Evolutionary conservation across 2,888 invertebrate species (phyloP).

Genomic region (Lobophora halterata): DNA sequence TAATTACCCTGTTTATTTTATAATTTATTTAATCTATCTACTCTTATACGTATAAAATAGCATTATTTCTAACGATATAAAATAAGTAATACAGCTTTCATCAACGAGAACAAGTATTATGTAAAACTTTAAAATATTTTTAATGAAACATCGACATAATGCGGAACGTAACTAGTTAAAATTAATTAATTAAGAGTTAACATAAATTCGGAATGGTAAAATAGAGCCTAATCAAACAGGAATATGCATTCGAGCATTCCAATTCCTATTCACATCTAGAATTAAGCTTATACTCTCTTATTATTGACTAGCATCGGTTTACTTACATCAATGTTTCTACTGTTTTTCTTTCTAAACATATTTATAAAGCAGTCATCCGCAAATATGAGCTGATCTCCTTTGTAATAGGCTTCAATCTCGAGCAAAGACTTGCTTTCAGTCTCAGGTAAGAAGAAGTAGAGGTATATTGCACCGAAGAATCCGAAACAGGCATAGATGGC

Average conservation of each 20-base stretch:
- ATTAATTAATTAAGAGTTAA: too few relatives aligned
- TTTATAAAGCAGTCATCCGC: slow-evolving; percentile 71
- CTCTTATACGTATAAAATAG: too few relatives aligned
- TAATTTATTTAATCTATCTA: too few relatives aligned
- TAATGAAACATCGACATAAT: too few relatives aligned
- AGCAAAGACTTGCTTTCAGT: slow-evolving; percentile 75
- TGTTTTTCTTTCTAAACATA: slow-evolving; percentile 55
- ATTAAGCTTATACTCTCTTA: slow-evolving; percentile 22
- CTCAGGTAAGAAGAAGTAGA: slow-evolving; percentile 78
- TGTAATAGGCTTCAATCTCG: slow-evolving; percentile 76
- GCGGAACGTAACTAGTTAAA: too few relatives aligned
- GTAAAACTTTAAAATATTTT: too few relatives aligned
- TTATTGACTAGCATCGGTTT: slow-evolving; percentile 63
- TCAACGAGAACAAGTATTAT: too few relatives aligned
- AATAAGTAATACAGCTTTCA: too few relatives aligned
- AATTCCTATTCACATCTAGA: neutral
- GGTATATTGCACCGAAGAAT: slow-evolving; percentile 68
- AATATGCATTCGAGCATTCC: too few relatives aligned
- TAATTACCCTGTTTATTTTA: too few relatives aligned
- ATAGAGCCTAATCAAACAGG: too few relatives aligned
- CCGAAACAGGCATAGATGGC: slow-evolving; percentile 68
- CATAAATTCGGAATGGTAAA: neutral
- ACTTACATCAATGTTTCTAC: slow-evolving; percentile 41
- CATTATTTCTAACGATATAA: too few relatives aligned
- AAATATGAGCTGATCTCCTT: slow-evolving; percentile 60